Evolutionary conservation across 2,113 vertebrate genomes (phyloP).

Genomic region (Scatophagus argus): DNA sequence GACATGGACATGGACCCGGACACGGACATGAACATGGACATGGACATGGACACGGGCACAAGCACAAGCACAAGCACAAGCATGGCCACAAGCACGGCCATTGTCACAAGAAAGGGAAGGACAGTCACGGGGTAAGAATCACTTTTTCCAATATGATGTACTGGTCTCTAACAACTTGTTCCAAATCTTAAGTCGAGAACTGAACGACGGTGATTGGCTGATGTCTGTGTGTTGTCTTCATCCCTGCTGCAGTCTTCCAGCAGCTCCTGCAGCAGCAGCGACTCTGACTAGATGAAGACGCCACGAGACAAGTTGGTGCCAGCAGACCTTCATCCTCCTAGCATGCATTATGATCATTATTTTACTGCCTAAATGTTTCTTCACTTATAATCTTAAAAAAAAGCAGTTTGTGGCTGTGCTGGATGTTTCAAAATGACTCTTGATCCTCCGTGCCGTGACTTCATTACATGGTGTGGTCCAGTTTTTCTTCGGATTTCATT

Average conservation of each 20-base stretch:
- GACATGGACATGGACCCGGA: constrained; percentile 11
- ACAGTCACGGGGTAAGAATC: constrained; percentile 64
- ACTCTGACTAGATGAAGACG: constrained; percentile 71
- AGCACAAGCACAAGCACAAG: constrained; percentile 22
- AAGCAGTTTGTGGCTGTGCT: too few species aligned
- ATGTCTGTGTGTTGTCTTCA: neutral
- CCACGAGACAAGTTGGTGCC: neutral
- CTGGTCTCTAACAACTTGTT: too few species aligned
- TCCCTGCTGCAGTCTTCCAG: constrained; percentile 69
- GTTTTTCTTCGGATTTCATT: neutral
- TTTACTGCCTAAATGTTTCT: neutral
- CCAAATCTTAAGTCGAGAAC: too few species aligned
- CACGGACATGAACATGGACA: constrained; percentile 3
- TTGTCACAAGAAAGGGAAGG: constrained; percentile 69
- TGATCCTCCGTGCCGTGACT: neutral
- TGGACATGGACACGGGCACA: neutral
- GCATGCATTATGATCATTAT: neutral
- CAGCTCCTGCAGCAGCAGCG: constrained; percentile 76
- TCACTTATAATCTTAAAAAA: neutral
- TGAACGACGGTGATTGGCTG: neutral
- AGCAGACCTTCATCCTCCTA: neutral
- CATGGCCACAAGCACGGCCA: constrained; percentile 51
- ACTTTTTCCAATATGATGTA: neutral
- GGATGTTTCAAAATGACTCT: neutral
- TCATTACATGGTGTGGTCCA: neutral